Evolutionary conservation across 2,797 vertebrate species (phyloP), one percentile per base, ranked within the genome.

Genomic region (Mastacembelus armatus): DNA sequence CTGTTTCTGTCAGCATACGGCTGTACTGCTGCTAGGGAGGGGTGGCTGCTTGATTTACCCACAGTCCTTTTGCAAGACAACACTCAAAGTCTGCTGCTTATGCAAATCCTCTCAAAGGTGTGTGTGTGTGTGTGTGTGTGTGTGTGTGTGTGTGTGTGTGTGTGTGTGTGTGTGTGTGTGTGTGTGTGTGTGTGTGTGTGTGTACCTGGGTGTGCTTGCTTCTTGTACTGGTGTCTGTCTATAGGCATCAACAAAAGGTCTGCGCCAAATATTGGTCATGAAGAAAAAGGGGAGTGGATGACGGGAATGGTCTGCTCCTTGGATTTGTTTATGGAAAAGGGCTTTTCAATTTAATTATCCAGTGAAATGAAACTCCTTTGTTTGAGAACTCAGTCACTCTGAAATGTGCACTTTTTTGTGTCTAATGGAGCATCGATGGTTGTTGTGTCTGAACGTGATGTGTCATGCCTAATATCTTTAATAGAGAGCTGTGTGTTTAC

Each of bases 61-160:
- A 81, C 78, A 78, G 59, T 73, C 76, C 78, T 66, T 42, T 14
- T 50, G 61, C 54, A 48, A 65, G 70, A 83, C 80, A 73, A 64
- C 64, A 66, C 78, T 76, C 78, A 42, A 80, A 80, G 66, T 75
- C 68, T 51, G 33, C 74, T 36, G 48, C 75, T 71, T 35, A 66
- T 24, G 56, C 10, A 86, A 72, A 89, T 89, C 87, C 82, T 71
- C 56, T 78, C 71, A 33, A 45, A 58, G 14, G 33, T 39, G 51
- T 22, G 64, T 61, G 26, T 55, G 45, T 38, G 57, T 48, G 40
- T 48, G 39, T 38, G 40, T 40, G 45, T 44, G 62, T 58, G 47
- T 61, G 49, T 45, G 38, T 57, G 55, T 57, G 67, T 35, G n/a
- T 38, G 24, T 65, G 45, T 24, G 50, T 63, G 22, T 56, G 40